Evolutionary conservation across 92 coral and sea anemone genomes (phyloP), one percentile per base, ranked within the genome.

Genomic region (Pocillopora meandrina): DNA sequence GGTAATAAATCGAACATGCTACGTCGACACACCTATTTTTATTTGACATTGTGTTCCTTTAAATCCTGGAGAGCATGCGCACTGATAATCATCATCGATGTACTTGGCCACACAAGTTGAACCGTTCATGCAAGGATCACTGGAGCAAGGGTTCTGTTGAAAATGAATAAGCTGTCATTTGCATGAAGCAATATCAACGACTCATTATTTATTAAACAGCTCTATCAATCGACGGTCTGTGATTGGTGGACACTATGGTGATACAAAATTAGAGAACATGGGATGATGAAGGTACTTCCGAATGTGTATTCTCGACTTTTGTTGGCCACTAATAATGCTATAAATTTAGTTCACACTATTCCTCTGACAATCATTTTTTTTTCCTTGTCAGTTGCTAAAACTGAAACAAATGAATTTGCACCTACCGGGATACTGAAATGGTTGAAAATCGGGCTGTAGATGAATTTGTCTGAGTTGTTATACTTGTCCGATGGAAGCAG

Each of bases 11-110:
- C 1, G 4, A 42, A 7, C 7, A 7, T 3, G 49, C 49, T 3
- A 42, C 7, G 49, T 70, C 42, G 20, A 35, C 33, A 70, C 56
- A 74, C 78, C 78, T 52, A 8, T 23, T 23, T 23, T 0, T 23
- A 0, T 74, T 55, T 74, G 61, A 11, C 78, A 74, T 34, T 17
- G 60, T 1, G 14, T 26, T 55, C 78, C 78, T 14, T 12, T 9
- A 57, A 19, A 74, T 74, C 78, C 78, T 74, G 42, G 42, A 14
- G 63, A 17, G 42, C 78, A 74, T 26, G 42, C 42, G 35, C 78
- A 74, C 36, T 74, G 34, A 57, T 74, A 74, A 74, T 20, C 34
- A 33, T 21, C 78, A 52, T 19, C 77, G 0, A 47, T 61, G 23
- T 63, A 63, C 3, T 16, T 63, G 6, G 68, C 68, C 68, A 63